Base-by-base conservation (phyloP, 92 coral and sea anemone species). In the Galaxea fascicularis region DNA sequence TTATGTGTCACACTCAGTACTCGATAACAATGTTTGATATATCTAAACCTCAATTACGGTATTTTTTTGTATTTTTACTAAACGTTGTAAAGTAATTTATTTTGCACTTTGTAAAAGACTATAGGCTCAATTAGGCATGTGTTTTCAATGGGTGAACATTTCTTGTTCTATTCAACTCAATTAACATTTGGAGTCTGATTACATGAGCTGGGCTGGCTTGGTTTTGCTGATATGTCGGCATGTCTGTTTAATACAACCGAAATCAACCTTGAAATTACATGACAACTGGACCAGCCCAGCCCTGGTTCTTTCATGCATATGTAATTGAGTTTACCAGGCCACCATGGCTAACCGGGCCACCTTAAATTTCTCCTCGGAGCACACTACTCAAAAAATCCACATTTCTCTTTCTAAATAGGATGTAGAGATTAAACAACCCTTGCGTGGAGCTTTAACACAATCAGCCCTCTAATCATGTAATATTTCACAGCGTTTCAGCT, bases 331-430 rank as follows among this genome's bases (percentile, higher is more conserved):
- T 67, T 7, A 13, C 52, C 47, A 15, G 46, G 47, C 51, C 73
- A 67, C 51, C 24, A 8, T 67, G 25, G 73, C 73, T 67, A 67
- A 29, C 73, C 21, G 24, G 51, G 29, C 73, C 73, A 67, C 3
- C 46, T 31, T 29, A 15, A 67, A 67, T 67, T 67, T 67, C 73
- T 29, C 51, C 3, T 67, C 51, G 16, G 24, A 67, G 73, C 73
- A 67, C 73, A 67, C 73, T 66, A 20, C 27, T 6, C 4, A 22
- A 66, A 66, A 28, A 66, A 66, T 66, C 72, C 44, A 66, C 45
- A 66, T 66, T 66, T 4, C 45, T 64, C 70, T 64, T 64, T 65
- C 71, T 65, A 65, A 28, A 65, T 67, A 67, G 73, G 73, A 67
- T 67, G 73, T 67, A 67, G 73, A 67, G 73, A 29, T 29, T 11